Base-by-base conservation (phyloP, 2,113 vertebrate species). In the Ploceus nigricollis region DNA sequence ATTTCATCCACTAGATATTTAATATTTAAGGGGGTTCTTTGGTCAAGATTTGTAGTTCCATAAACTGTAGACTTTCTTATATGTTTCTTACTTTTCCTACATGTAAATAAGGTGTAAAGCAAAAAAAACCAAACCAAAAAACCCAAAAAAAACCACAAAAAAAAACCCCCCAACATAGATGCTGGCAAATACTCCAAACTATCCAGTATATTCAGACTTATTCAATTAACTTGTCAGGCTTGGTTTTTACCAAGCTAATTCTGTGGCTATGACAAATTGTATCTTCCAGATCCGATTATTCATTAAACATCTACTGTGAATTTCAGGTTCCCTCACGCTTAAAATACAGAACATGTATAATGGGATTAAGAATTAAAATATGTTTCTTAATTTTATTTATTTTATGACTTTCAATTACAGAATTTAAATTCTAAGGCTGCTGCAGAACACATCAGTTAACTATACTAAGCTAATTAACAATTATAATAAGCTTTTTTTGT, bases 251-350 rank as follows among this genome's bases (percentile, higher is more conserved):
- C 44, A 64, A 21, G 48, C 44, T 92, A 27, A 77, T 88, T 86
- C 47, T 93, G 53, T 70, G 71, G 35, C 82, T 86, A 31, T 70
- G 90, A 91, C 42, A 91, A 95, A 96, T 90, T 87, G 51, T 82
- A 70, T 94, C 79, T 90, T 93, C 44, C 64, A 92, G 68, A 86
- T 93, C 66, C 83, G 60, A 94, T 92, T 88, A 90, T 94, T 90
- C 68, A 83, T 93, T 89, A 86, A 73, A 93, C 28, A 71, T 82
- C 80, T 90, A 69, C 70, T 82, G 71, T 80, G 87, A 91, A 95
- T 94, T 95, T 90, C 68, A 91, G 44, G 37, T 60, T 94, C 18
- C n/a, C 51, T 92, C 63, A 81, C 92, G 76, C 68, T 91, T 89
- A 86, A 88, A 93, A 90, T 85, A 58, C 60, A 91, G 44, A 33